A percentile compares a stretch with the other conserved stretches of the same genome.
Conservation (phyloP, 2,888 invertebrate genomes). For the Biston betularia region DNA sequence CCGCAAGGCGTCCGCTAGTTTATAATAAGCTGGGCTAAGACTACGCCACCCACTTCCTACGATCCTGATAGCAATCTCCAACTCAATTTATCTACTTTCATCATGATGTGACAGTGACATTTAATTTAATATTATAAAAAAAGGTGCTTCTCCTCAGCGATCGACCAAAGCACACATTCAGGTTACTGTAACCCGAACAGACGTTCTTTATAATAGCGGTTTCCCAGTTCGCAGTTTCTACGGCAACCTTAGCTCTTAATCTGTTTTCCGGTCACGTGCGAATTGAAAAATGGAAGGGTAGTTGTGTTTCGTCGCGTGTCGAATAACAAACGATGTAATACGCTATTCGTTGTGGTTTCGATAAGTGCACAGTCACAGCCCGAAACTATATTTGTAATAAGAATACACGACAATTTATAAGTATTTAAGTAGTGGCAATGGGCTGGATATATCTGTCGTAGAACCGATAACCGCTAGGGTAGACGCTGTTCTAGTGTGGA, state of each 20-base stretch:
- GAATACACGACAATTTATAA: too few species aligned
- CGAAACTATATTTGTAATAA: neutral
- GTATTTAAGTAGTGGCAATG: too few species aligned
- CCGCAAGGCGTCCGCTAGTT: too few species aligned
- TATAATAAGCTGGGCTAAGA: too few species aligned
- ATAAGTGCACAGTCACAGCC: conserved; percentile 17
- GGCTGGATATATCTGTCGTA: too few species aligned
- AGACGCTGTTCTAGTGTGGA: too few species aligned
- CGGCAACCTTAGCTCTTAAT: conserved; percentile 44
- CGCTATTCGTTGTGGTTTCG: conserved; percentile 28
- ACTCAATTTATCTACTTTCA: too few species aligned
- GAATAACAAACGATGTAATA: conserved; percentile 63
- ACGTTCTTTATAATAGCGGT: conserved; percentile 5
- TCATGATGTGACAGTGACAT: too few species aligned
- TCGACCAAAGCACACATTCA: neutral
- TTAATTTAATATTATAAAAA: neutral
- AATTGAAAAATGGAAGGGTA: conserved; percentile 72
- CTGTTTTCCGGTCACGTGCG: conserved; percentile 69
- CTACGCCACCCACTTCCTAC: too few species aligned
- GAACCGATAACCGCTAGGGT: too few species aligned
- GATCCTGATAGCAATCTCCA: too few species aligned
- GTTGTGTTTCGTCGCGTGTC: conserved; percentile 62
- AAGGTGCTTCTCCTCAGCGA: neutral
- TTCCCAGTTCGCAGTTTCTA: conserved; percentile 24
- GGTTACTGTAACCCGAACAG: conserved; percentile 9